A percentile compares a stretch with the other conserved stretches of the same genome.
phyloP scores from a whole-genome alignment of 2,888 invertebrate species.

The Vandiemenella viatica region DNA sequence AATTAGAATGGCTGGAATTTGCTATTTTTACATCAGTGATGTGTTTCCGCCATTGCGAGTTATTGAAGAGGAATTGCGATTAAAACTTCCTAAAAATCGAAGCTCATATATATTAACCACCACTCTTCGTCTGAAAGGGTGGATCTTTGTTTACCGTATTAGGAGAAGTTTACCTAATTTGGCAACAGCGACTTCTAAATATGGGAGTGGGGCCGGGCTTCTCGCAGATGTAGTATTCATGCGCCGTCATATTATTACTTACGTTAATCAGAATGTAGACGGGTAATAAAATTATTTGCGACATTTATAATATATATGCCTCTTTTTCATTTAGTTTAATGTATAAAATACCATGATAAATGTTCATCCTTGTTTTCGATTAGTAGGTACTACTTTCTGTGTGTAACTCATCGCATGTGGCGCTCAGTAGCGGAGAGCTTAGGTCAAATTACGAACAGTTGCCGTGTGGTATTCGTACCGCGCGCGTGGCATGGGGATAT shows the following conservation, averaged over 20 bases:
- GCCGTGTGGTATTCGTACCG: slow-evolving; percentile 13
- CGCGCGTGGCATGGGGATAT: slow-evolving; percentile 21
- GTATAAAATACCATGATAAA: too few species aligned
- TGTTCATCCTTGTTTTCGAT: too few species aligned
- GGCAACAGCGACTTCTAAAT: slow-evolving; percentile 68
- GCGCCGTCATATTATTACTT: slow-evolving; percentile 8
- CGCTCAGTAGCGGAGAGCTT: slow-evolving; percentile 26
- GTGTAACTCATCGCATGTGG: slow-evolving; percentile 25
- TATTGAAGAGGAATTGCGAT: too few species aligned
- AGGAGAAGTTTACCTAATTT: slow-evolving; percentile 68
- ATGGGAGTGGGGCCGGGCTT: slow-evolving; percentile 57
- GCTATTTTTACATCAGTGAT: too few species aligned
- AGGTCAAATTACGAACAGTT: slow-evolving; percentile 32
- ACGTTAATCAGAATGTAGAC: too few species aligned
- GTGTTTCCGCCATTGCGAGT: too few species aligned
- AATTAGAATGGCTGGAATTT: too few species aligned
- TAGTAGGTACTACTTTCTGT: slow-evolving; percentile 18
- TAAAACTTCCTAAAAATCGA: too few species aligned
- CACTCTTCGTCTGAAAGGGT: slow-evolving; percentile 38
- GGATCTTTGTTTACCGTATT: slow-evolving; percentile 67
- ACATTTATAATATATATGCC: too few species aligned
- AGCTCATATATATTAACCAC: not conserved
- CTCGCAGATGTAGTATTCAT: slow-evolving; percentile 12
- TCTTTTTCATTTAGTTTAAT: too few species aligned
- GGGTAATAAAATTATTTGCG: too few species aligned